Base-by-base conservation (phyloP, 1,140 invertebrate species). In the Halictus rubicundus region DNA sequence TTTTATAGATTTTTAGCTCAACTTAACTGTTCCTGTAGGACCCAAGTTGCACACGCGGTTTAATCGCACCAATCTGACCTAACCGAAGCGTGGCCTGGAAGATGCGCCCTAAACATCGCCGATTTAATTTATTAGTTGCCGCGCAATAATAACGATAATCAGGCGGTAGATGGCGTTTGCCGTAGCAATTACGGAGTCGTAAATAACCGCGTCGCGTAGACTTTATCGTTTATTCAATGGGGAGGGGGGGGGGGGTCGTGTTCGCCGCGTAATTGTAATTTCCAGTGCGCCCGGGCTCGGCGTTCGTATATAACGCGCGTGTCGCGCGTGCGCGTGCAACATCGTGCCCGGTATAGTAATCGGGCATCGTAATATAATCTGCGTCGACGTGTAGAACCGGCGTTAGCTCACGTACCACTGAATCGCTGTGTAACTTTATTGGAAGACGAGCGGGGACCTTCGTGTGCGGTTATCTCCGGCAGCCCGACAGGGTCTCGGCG, bases 401-500 rank as follows among this genome's bases (percentile, higher is more conserved):
- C 79, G 83, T 69, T 77, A 49, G 79, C 78, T 83, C 83, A 85
- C 84, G 84, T 86, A 85, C 66, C 65, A 78, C 61, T 64, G 83
- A 86, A 86, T 86, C 80, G 83, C 73, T 57, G 54, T 57, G 72
- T 85, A 85, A 86, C 83, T 86, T 86, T 86, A 86, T 86, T 85
- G 84, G 80, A 82, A 85, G 84, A 82, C 80, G 84, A 82, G 49
- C 52, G 59, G 78, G 83, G 65, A 73, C 46, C 70, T 69, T 68
- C 77, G 87, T 83, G 87, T 83, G 81, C 85, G 88, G 89, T 90
- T 86, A 90, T 90, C 85, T 83, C 82, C 74, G 68, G 61, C 71
- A 85, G 71, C 83, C 32, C 78, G 76, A 85, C 77, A 77, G 66
- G 72, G 83, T 46, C 42, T 14, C 42, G 42, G 42, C 42, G 42